phyloP scores from a whole-genome alignment of 92 coral and sea anemone species.

The Epizoanthus ramosus region DNA sequence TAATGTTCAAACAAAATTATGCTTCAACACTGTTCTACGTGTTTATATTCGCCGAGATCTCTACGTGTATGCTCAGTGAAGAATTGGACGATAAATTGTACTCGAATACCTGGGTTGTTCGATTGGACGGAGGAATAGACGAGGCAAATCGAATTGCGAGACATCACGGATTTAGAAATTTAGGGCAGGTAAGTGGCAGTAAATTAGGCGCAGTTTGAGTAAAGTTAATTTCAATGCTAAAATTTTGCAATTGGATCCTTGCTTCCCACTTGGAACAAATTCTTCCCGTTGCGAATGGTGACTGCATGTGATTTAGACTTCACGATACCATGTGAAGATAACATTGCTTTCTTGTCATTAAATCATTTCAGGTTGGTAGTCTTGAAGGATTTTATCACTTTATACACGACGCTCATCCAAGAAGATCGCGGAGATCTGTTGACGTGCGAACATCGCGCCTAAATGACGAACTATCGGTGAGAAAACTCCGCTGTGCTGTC shows the following conservation, averaged over 20 bases:
- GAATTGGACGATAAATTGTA: constrained; percentile 48
- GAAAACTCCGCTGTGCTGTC: background rate
- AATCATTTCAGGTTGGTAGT: constrained; percentile 75
- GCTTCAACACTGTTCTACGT: background rate
- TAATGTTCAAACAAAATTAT: constrained; percentile 36
- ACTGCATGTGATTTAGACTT: constrained; percentile 4
- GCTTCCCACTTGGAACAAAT: background rate
- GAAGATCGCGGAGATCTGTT: constrained; percentile 76
- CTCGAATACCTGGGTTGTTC: constrained; percentile 94
- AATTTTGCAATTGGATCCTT: background rate
- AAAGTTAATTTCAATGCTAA: background rate
- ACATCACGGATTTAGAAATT: constrained; percentile 68
- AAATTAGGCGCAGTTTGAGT: background rate
- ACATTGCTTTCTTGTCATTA: background rate
- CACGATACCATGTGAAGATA: background rate
- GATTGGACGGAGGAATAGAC: constrained; percentile 77
- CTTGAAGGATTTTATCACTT: constrained; percentile 84
- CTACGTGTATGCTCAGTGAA: constrained; percentile 7
- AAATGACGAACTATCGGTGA: constrained; percentile 53
- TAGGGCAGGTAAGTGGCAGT: constrained; percentile 84
- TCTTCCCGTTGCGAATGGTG: constrained; percentile 21
- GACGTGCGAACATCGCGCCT: constrained; percentile 64
- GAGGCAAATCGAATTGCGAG: constrained; percentile 86
- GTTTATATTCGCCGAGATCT: constrained; percentile 15
- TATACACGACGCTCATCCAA: constrained; percentile 82